Percentiles rank a stretch among this genome's conserved stretches.
These are phyloP conservation scores for Bathynomus jamesi DNA, from an alignment of 1,140 invertebrate genomes.

Conservation along the genomic window DNA sequence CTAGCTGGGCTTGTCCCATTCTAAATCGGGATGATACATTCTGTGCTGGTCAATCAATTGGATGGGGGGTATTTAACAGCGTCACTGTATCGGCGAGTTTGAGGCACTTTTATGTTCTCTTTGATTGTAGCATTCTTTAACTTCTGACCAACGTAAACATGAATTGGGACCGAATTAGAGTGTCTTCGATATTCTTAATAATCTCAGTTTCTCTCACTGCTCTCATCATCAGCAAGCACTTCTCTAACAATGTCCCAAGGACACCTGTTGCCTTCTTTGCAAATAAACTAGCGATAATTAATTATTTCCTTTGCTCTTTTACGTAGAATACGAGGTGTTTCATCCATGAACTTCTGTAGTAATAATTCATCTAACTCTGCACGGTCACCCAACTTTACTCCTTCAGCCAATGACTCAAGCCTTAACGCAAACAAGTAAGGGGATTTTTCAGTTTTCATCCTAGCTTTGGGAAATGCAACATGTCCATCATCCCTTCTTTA, in stretches of 20 bases:
- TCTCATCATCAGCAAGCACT: background rate
- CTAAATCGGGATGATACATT: too few species aligned
- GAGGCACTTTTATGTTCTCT: too few species aligned
- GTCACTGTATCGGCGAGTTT: too few species aligned
- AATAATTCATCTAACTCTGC: background rate
- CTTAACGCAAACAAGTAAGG: background rate
- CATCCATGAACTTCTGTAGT: background rate
- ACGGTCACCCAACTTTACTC: slow-evolving; percentile 33
- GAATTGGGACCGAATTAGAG: too few species aligned
- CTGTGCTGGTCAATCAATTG: too few species aligned
- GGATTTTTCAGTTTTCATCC: background rate
- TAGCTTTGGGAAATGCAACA: background rate
- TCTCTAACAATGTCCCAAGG: background rate
- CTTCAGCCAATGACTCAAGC: background rate
- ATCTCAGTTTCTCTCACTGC: background rate
- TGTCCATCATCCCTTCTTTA: background rate
- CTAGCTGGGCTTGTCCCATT: background rate
- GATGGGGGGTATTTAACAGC: too few species aligned
- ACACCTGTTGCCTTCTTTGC: background rate
- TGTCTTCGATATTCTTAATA: background rate
- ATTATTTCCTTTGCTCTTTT: background rate
- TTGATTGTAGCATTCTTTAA: too few species aligned
- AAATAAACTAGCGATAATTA: background rate
- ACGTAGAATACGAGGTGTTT: background rate
- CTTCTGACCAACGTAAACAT: too few species aligned